phyloP scores from a whole-genome alignment of 2,113 vertebrate species.

The Gymnarchus niloticus region DNA sequence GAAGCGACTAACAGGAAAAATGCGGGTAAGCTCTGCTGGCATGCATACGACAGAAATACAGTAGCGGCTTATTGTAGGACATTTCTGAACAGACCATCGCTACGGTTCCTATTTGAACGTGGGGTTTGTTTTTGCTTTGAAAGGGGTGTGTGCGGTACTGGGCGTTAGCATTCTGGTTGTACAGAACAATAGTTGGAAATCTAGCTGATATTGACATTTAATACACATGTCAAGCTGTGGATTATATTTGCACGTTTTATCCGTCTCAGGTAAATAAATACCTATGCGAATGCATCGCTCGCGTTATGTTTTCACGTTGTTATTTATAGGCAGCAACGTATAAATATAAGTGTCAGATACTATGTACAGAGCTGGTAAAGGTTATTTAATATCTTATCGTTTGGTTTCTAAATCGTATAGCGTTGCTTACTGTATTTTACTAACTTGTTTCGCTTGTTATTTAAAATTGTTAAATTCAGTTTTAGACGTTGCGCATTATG shows the following conservation, averaged over 20 bases:
- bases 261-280: background rate
- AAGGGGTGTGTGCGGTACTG: slow-evolving; percentile 63
- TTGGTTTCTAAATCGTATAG: background rate
- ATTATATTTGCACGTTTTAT: background rate
- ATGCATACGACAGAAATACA: background rate
- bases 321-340: slow-evolving; percentile 12
- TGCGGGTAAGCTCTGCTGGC: slow-evolving; percentile 43
- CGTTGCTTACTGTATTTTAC: background rate
- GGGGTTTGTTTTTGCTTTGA: slow-evolving; percentile 59
- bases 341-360: background rate
- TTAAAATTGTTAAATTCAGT: background rate
- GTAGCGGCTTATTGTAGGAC: background rate
- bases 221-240: background rate
- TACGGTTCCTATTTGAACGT: slow-evolving; percentile 38
- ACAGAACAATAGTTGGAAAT: slow-evolving; percentile 33
- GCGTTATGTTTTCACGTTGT: background rate
- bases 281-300: background rate
- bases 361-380: background rate
- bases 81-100: slow-evolving; percentile 27
- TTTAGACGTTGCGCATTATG: background rate
- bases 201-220: slow-evolving; percentile 8
- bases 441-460: background rate
- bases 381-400: background rate
- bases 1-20: slow-evolving; percentile 42
- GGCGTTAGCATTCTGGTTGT: slow-evolving; percentile 64